phyloP scores from a whole-genome alignment of 2,113 vertebrate genomes.

The Willisornis vidua region DNA sequence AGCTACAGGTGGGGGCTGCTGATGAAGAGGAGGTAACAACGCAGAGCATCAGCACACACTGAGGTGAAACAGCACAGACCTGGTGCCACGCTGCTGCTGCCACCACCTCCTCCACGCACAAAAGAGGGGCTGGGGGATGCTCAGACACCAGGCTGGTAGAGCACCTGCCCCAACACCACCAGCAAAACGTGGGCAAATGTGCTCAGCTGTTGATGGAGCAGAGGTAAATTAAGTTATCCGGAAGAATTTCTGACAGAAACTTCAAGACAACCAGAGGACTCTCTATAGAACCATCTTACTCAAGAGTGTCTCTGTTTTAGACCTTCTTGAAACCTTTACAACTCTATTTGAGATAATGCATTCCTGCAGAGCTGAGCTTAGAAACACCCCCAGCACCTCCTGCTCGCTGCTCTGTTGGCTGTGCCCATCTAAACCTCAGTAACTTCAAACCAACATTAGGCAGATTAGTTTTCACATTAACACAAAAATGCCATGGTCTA shows the following conservation, averaged over 20 bases:
- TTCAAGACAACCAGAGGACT: background rate
- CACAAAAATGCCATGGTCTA: background rate
- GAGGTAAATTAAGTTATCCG: background rate
- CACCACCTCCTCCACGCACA: background rate
- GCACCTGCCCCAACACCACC: background rate
- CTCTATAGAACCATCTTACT: background rate
- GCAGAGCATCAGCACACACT: background rate
- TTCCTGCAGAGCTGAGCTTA: background rate
- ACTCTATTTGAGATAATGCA: background rate
- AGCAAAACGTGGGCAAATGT: background rate
- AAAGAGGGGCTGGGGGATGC: background rate
- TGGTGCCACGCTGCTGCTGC: background rate
- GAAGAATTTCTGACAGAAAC: background rate
- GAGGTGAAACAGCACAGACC: constrained; percentile 17
- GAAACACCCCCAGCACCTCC: background rate
- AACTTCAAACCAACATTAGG: background rate
- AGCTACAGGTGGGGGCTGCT: constrained; percentile 59
- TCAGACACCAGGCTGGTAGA: background rate
- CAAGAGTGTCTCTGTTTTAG: background rate
- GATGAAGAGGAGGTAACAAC: background rate
- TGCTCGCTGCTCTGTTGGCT: background rate
- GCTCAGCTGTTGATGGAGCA: background rate
- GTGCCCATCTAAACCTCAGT: constrained; percentile 13
- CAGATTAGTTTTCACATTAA: background rate
- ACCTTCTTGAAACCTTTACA: background rate